Percentiles rank a stretch among this genome's conserved stretches.
These are phyloP conservation scores for Acomys russatus DNA, from an alignment of 2,797 vertebrate species.

Conservation along the genomic window DNA sequence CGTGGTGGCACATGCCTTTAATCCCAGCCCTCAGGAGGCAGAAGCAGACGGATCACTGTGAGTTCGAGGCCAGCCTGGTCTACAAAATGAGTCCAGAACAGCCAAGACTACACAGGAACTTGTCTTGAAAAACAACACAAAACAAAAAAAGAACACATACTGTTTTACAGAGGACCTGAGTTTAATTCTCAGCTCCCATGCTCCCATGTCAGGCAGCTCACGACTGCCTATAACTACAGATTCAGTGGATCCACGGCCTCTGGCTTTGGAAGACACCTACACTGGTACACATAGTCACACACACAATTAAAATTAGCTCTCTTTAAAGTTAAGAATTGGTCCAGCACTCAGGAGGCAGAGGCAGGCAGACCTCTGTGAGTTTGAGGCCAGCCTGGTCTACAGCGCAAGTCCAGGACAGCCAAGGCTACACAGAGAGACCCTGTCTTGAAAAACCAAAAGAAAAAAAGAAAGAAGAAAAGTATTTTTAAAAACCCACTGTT, in stretches of 20 bases:
- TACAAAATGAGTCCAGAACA: too few relatives aligned
- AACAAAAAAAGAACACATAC: too few relatives aligned
- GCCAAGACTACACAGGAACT: too few relatives aligned
- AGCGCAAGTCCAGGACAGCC: neutral
- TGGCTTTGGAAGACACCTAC: neutral
- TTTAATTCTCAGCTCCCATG: neutral
- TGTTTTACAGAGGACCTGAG: neutral
- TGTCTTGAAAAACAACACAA: too few relatives aligned
- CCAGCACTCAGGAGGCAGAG: neutral
- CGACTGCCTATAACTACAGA: neutral
- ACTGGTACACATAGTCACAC: neutral
- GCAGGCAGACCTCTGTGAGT: neutral
- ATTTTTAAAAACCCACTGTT: too few relatives aligned
- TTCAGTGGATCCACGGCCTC: neutral
- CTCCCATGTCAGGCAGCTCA: neutral
- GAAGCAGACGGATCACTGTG: too few relatives aligned
- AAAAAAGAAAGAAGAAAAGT: too few relatives aligned
- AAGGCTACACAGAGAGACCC: too few relatives aligned
- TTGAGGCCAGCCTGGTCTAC: neutral
- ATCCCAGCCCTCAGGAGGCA: too few relatives aligned
- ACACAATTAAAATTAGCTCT: neutral
- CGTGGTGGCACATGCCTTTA: too few relatives aligned
- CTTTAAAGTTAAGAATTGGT: neutral
- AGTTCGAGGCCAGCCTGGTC: too few relatives aligned
- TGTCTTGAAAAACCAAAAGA: neutral